Base-by-base conservation (phyloP, 2,888 invertebrate genomes). In the Pocota personata region DNA sequence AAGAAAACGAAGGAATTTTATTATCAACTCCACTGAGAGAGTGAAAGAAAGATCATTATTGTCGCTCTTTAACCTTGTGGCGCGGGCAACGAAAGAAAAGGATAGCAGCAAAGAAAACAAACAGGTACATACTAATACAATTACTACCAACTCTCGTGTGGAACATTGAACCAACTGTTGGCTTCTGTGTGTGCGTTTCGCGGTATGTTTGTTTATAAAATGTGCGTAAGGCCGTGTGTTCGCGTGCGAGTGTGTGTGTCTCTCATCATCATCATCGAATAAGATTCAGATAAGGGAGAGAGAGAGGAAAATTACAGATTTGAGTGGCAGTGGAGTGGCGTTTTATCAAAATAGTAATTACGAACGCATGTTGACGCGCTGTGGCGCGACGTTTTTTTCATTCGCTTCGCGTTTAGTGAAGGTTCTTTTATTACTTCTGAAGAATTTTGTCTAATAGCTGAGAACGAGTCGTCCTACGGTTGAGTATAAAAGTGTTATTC, bases 91-190 rank as follows among this genome's bases (percentile, higher is more conserved):
- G 32, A 24, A 21, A 55, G 55, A 75, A 79, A 84, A 66, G 86
- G 82, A 82, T 71, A 84, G 79, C 84, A 46, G 69, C 58, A 46
- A 55, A 75, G 32, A 69, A 69, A 82, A 76, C 40, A 76, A 86
- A 72, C 86, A 86, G 86, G 82, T 86, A 86, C 69, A 71, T 66
- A 57, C 48, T 62, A 67, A 66, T 21, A 67, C 55, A 48, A 37
- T 37, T 50, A 50, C 48, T 35, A n/a, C 37, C n/a, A 37, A 8
- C 1, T 21, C 24, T 35, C 24, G 8, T 35, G 35, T n/a, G 60
- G 73, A 50, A 40, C 79, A 73, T 83, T 69, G 67, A 83, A 83
- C 83, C 78, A 83, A 73, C 83, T 78, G 78, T 78, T 78, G 83
- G 73, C 46, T 62, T 62, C 12, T 12, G 55, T 78, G 83, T 83